Conservation (phyloP, 2,113 vertebrate species). For the Terrapene triunguis region DNA sequence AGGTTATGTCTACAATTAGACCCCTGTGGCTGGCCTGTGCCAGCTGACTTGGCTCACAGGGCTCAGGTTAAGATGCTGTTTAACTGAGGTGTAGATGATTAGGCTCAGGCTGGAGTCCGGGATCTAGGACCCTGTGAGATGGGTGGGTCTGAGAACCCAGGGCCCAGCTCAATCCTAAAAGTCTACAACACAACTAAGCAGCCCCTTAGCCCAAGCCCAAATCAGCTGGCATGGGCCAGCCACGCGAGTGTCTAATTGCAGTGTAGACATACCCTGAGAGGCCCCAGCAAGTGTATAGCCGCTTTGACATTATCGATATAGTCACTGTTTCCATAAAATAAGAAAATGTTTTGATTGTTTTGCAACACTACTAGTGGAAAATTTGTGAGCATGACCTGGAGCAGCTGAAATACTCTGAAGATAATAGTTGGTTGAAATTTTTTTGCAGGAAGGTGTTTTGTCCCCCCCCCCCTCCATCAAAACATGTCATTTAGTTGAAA, state of each 20-base stretch:
- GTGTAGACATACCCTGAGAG: background rate
- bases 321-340: background rate
- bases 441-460: background rate
- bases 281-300: background rate
- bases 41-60: background rate
- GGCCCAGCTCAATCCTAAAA: background rate
- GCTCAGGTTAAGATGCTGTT: background rate
- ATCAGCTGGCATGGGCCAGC: background rate
- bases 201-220: background rate
- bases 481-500: background rate
- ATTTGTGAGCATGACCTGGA: background rate
- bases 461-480: rapidly evolving
- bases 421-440: background rate
- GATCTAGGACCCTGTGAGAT: background rate
- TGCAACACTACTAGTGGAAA: background rate
- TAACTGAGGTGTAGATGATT: background rate
- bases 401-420: background rate
- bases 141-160: background rate
- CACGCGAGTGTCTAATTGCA: background rate
- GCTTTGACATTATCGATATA: background rate
- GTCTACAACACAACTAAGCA: background rate
- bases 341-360: background rate
- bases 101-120: background rate
- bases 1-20: background rate
- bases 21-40: background rate